Conservation (phyloP, 2,797 vertebrate species). For the Prionace glauca region DNA sequence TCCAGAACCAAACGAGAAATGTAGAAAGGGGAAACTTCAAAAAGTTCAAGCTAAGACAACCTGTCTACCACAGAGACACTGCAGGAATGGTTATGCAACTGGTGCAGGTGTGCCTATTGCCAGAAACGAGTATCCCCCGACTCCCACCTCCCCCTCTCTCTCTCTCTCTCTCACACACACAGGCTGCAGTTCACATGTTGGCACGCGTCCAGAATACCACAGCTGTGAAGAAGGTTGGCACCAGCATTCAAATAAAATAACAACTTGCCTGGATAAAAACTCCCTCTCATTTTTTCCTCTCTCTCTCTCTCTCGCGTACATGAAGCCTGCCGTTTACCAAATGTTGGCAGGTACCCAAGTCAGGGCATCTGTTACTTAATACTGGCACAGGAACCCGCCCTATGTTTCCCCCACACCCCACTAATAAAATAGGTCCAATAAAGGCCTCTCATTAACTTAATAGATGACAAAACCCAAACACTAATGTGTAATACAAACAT, state of each 20-base stretch:
- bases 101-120: background rate
- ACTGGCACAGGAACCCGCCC: background rate
- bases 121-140: background rate
- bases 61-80: background rate
- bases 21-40: background rate
- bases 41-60: background rate
- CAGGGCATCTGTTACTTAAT: background rate
- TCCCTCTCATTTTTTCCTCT: background rate
- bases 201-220: background rate
- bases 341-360: background rate
- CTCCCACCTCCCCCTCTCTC: background rate
- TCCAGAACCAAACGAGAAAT: background rate
- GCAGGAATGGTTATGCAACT: background rate
- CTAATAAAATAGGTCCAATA: background rate
- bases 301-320: background rate
- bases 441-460: conserved; percentile 31
- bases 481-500: background rate
- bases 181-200: background rate
- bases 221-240: background rate
- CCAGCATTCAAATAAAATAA: background rate
- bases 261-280: conserved; percentile 1
- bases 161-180: background rate
- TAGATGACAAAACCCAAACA: conserved; percentile 16
- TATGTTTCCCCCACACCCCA: background rate
- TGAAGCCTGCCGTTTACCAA: background rate